A percentile compares a stretch with the other conserved stretches of the same genome.
These are phyloP conservation scores for Argyra leucocephala DNA, from an alignment of 2,888 invertebrate genomes.

Conservation along the genomic window DNA sequence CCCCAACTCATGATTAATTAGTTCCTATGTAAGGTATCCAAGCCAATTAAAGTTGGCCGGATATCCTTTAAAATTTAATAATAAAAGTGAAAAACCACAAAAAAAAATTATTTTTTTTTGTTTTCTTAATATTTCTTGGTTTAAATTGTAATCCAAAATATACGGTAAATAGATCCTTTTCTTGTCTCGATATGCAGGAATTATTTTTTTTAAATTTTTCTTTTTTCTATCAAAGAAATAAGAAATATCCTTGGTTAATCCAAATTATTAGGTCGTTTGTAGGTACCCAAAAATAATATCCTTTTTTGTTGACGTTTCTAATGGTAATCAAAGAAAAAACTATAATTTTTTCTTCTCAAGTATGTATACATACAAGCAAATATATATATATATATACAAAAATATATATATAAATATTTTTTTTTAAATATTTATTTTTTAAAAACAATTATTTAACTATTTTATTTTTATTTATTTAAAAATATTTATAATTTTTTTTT, in stretches of 20 bases:
- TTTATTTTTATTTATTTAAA: background rate
- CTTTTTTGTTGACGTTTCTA: constrained; percentile 1
- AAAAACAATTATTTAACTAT: background rate
- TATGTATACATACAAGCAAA: background rate
- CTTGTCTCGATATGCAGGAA: background rate
- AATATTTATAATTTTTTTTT: background rate
- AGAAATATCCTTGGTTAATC: background rate
- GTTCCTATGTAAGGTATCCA: background rate
- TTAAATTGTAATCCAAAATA: background rate
- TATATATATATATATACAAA: background rate
- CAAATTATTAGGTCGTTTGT: background rate
- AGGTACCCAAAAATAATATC: background rate
- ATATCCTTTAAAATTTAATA: background rate
- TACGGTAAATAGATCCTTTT: background rate
- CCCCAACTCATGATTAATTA: constrained; percentile 40
- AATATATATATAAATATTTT: background rate
- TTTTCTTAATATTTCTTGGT: background rate
- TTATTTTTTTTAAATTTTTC: too few species aligned
- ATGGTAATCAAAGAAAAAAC: background rate
- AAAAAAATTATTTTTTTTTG: background rate
- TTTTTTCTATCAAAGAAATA: too few species aligned
- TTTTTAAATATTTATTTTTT: background rate
- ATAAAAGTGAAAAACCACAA: background rate
- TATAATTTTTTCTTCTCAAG: background rate
- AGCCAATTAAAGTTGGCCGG: background rate